Conservation (phyloP, 2,888 invertebrate species). For the Rhingia campestris region DNA sequence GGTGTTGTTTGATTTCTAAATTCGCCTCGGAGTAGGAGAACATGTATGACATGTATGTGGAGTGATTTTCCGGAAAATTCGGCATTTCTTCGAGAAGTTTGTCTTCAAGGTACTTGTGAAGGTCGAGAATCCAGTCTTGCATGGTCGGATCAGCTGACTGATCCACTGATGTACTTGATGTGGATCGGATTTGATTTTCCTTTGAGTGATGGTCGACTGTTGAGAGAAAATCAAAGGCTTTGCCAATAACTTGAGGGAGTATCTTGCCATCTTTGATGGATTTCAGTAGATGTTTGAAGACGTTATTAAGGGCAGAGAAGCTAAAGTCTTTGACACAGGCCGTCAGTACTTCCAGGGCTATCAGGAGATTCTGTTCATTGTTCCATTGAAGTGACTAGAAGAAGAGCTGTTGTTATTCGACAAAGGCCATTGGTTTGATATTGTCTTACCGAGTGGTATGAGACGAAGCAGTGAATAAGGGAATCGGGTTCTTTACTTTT, state of each 20-base stretch:
- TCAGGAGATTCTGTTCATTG: conserved; percentile 80
- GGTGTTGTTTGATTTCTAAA: conserved; percentile 76
- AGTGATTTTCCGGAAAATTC: conserved; percentile 78
- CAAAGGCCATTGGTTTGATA: background rate
- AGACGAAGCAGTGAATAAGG: conserved; percentile 79
- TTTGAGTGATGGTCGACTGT: conserved; percentile 79
- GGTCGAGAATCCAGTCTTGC: conserved; percentile 77
- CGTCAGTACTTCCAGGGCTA: conserved; percentile 80
- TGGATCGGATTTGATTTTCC: conserved; percentile 24
- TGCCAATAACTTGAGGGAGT: conserved; percentile 79
- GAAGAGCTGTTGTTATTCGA: background rate
- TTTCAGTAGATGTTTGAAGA: conserved; percentile 78
- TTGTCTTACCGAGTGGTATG: conserved; percentile 77
- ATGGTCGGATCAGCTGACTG: conserved; percentile 47
- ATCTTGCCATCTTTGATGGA: conserved; percentile 79
- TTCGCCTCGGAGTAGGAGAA: conserved; percentile 80
- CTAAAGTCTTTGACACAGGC: conserved; percentile 80
- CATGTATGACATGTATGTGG: conserved; percentile 78
- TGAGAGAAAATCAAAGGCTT: conserved; percentile 79
- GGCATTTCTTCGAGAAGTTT: conserved; percentile 76
- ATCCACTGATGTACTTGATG: conserved; percentile 32
- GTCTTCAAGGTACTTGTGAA: conserved; percentile 77
- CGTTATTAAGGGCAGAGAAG: conserved; percentile 80
- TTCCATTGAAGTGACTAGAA: conserved; percentile 77
- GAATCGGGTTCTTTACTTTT: conserved; percentile 79